Conservation (phyloP, 35 echinoderm and acorn worm species). For the Apostichopus californicus region DNA sequence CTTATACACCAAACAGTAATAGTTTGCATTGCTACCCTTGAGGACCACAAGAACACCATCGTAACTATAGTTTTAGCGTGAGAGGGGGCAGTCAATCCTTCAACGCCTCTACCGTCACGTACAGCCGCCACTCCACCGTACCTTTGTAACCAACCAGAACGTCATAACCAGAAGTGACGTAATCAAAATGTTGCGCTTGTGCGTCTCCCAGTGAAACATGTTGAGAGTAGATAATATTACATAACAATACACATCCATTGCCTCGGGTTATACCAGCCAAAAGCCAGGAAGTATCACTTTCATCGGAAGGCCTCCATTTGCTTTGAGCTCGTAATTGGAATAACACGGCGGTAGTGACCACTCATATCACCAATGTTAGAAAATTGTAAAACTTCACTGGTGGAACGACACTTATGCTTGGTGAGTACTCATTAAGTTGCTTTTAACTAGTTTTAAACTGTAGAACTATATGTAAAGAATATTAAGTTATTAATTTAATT, state of each 20-base stretch:
- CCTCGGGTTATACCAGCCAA: background rate
- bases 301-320: background rate
- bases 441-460: too few species aligned
- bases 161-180: background rate
- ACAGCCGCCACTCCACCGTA: background rate
- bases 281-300: background rate
- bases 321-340: background rate
- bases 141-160: background rate
- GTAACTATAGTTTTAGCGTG: background rate
- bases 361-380: background rate
- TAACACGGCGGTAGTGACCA: background rate
- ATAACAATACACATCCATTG: conserved; percentile 1
- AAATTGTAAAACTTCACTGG: too few species aligned
- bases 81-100: conserved; percentile 22
- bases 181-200: background rate
- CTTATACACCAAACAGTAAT: conserved; percentile 34
- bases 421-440: too few species aligned
- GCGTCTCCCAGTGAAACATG: background rate
- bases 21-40: conserved; percentile 4
- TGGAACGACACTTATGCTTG: too few species aligned
- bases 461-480: too few species aligned
- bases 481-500: too few species aligned
- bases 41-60: conserved; percentile 15
- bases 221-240: conserved; percentile 11
- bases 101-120: conserved; percentile 8